Base-by-base conservation (phyloP, 1,140 invertebrate genomes). In the Trichonephila clavata region DNA sequence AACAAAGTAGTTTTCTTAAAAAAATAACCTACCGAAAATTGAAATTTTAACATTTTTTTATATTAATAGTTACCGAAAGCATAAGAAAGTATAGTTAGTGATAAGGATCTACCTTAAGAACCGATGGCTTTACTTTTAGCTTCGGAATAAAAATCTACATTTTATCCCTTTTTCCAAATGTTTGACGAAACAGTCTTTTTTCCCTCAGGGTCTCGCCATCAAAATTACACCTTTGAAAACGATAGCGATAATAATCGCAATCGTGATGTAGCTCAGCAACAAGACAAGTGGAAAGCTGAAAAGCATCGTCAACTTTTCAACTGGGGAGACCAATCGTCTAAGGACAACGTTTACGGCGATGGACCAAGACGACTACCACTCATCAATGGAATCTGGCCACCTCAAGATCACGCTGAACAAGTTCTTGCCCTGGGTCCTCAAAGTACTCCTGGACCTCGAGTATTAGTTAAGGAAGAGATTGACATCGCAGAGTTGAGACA, bases 401-500 rank as follows among this genome's bases (percentile, higher is more conserved):
- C 92, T n/a, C 63, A 87, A n/a, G 57, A 90, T 21, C 87, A 63
- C 16, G 57, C 32, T 14, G 88, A 84, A 10, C 87, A 86, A 50
- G 88, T 94, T 13, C 27, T 90, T 16, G 81, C 80, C n/a, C 59
- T 90, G n/a, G 88, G 93, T 14, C 88, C 88, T 5, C 77, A 86
- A 86, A 90, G 88, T 61, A 90, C 93, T 18, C 80, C 88, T 5
- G 87, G 84, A 8, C 93, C 93, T 2, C 50, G 61, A 20, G 43
- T 39, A 14, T n/a, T 94, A 65, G 65, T 94, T 4, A 86, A 94
- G 24, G 88, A 94, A 91, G 93, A 94, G 65, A 83, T 94, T 8
- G 84, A 90, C 57, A 94, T 94, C 27, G 93, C 93, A 7, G 88
- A 94, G 90, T 43, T 94, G 57, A 63, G 93, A 61, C 20, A 94